These are phyloP conservation scores for Catocala sponsa DNA, from an alignment of 2,888 invertebrate species.

Conservation along the genomic window DNA sequence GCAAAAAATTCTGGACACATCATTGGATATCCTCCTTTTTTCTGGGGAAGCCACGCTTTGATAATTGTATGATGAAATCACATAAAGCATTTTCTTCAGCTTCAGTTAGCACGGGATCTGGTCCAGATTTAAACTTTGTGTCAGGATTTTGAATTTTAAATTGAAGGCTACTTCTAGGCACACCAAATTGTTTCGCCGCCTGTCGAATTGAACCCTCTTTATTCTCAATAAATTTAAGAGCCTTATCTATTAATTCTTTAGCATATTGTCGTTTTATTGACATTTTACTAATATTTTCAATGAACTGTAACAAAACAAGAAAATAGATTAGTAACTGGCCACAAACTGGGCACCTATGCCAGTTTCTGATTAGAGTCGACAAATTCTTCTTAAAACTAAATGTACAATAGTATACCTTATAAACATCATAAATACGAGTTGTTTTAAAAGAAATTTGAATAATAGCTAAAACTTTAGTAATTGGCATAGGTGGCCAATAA, in stretches of 20 bases:
- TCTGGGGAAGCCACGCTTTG: slow-evolving; percentile 4
- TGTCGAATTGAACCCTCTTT: slow-evolving; percentile 16
- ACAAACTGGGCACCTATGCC: slow-evolving; percentile 16
- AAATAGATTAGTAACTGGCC: slow-evolving; percentile 17
- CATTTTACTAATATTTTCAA: too few relatives aligned
- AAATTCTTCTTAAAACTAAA: slow-evolving; percentile 6
- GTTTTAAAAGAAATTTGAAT: background rate
- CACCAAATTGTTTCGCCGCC: slow-evolving; percentile 18
- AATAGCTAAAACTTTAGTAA: background rate
- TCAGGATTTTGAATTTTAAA: slow-evolving; percentile 20
- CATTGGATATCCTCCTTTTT: slow-evolving; percentile 2
- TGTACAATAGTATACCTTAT: slow-evolving; percentile 12
- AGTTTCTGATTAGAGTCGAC: slow-evolving; percentile 18
- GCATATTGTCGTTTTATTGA: too few relatives aligned
- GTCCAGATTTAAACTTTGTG: slow-evolving; percentile 16
- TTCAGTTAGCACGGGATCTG: slow-evolving; percentile 7
- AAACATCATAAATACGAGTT: slow-evolving; percentile 4
- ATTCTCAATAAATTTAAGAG: slow-evolving; percentile 15
- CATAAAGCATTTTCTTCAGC: slow-evolving; percentile 3
- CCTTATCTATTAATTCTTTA: slow-evolving; percentile 10
- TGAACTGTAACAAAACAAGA: slow-evolving; percentile 9
- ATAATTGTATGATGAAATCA: background rate
- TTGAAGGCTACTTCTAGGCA: slow-evolving; percentile 24
- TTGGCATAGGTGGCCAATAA: background rate
- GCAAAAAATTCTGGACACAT: slow-evolving; percentile 3